These are phyloP conservation scores for Cyprinodon variegatus DNA, from an alignment of 2,113 vertebrate genomes.

Conservation along the genomic window DNA sequence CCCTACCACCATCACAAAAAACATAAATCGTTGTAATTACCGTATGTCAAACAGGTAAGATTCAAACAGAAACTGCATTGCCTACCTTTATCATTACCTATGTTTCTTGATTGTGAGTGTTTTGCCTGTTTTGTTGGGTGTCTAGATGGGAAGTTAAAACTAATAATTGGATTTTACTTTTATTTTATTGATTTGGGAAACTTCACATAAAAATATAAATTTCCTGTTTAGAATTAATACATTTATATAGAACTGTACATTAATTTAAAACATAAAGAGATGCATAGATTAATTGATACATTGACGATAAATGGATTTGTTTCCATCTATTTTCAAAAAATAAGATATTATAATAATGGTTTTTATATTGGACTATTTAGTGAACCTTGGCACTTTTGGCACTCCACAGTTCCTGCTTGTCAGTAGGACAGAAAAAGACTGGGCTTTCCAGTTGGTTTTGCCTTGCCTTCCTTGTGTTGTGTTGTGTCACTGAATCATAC, in stretches of 20 bases:
- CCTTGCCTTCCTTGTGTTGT: constrained; percentile 38
- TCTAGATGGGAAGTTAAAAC: no score
- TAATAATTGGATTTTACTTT: not conserved
- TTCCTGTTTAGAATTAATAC: not conserved
- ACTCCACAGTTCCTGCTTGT: constrained; percentile 5
- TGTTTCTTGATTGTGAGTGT: not conserved
- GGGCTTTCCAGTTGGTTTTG: constrained; percentile 59
- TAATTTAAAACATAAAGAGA: not conserved
- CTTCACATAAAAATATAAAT: not conserved
- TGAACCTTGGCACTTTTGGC: not conserved
- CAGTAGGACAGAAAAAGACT: constrained; percentile 50
- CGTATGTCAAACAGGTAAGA: constrained; percentile 17
- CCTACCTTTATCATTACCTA: not conserved
- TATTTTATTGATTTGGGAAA: not conserved
- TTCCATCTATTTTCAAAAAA: not conserved
- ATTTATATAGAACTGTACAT: not conserved
- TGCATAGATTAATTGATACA: not conserved
- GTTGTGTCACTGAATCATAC: constrained; percentile 17
- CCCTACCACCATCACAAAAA: no score
- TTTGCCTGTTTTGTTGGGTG: no score
- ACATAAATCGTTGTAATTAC: no score
- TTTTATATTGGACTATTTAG: not conserved
- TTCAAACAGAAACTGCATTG: not conserved
- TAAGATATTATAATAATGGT: not conserved
- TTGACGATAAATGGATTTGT: not conserved